phyloP scores from a whole-genome alignment of 1,140 invertebrate species.

The Aphelenchoides avenae region DNA sequence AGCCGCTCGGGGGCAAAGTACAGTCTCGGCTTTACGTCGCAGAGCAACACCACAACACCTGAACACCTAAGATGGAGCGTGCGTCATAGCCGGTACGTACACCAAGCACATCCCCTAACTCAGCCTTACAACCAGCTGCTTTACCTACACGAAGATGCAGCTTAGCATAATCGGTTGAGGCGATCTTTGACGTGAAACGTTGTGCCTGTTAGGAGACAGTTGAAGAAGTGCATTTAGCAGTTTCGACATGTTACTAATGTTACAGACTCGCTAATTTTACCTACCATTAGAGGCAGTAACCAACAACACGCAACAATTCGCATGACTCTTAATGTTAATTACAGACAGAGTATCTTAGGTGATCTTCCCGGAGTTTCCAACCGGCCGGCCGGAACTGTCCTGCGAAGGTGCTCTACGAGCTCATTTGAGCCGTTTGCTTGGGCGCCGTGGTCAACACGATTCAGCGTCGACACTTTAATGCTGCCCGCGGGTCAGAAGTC shows the following conservation, averaged over 20 bases:
- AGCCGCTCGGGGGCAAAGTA: too few relatives aligned
- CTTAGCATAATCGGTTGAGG: slow-evolving; percentile 73
- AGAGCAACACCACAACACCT: too few relatives aligned
- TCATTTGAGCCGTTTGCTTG: slow-evolving; percentile 62
- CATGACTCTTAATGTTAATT: not conserved
- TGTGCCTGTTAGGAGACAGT: too few relatives aligned
- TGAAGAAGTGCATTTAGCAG: too few relatives aligned
- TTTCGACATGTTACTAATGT: too few relatives aligned
- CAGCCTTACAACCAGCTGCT: too few relatives aligned
- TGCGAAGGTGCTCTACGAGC: slow-evolving; percentile 55
- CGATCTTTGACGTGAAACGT: not conserved
- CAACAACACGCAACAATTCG: not conserved
- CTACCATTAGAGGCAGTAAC: too few relatives aligned
- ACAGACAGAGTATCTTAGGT: slow-evolving; percentile 65
- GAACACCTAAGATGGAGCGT: too few relatives aligned
- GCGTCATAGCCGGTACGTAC: too few relatives aligned
- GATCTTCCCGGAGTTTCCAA: slow-evolving; percentile 73
- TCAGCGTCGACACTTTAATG: slow-evolving; percentile 74
- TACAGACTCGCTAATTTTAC: too few relatives aligned
- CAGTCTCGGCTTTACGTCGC: too few relatives aligned
- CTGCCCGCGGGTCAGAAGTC: slow-evolving; percentile 70
- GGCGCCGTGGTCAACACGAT: slow-evolving; percentile 68
- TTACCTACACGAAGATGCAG: slow-evolving; percentile 74
- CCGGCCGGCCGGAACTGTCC: slow-evolving; percentile 67
- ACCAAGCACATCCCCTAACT: too few relatives aligned